A percentile compares a stretch with the other conserved stretches of the same genome.
These are phyloP conservation scores for Schmidtea mediterranea DNA, from an alignment of 1,140 invertebrate genomes.

Conservation along the genomic window DNA sequence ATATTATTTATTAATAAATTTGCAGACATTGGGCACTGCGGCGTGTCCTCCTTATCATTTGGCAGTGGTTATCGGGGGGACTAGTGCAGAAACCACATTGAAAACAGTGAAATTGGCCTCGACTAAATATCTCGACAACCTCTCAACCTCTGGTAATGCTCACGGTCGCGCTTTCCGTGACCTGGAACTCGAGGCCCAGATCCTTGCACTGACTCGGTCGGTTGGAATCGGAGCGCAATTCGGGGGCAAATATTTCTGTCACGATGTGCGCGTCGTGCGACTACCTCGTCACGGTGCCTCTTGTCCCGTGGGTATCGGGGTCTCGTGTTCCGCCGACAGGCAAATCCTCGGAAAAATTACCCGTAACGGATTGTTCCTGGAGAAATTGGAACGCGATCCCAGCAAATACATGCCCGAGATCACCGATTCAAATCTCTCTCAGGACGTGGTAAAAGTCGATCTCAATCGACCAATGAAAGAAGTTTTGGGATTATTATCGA, in stretches of 20 bases:
- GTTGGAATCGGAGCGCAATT: constrained; percentile 28
- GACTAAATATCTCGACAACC: constrained; percentile 21
- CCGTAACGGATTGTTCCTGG: constrained; percentile 22
- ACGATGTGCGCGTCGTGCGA: constrained; percentile 25
- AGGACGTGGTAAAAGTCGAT: constrained; percentile 23
- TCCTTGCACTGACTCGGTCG: constrained; percentile 20
- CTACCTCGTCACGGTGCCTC: constrained; percentile 26
- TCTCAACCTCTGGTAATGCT: constrained; percentile 23
- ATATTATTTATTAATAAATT: too few species aligned
- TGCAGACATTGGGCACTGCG: constrained; percentile 27
- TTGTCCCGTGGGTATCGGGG: constrained; percentile 25
- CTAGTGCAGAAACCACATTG: constrained; percentile 24
- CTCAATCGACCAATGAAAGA: constrained; percentile 22
- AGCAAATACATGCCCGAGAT: constrained; percentile 25
- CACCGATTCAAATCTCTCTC: constrained; percentile 15
- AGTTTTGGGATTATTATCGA: constrained; percentile 14
- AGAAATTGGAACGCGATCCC: constrained; percentile 25
- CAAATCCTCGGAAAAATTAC: constrained; percentile 26
- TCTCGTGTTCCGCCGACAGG: constrained; percentile 27
- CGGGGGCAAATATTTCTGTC: constrained; percentile 28
- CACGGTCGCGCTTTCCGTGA: constrained; percentile 25
- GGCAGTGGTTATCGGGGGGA: constrained; percentile 25
- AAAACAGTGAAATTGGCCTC: constrained; percentile 28
- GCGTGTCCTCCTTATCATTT: constrained; percentile 28
- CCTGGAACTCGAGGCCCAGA: constrained; percentile 18